Base-by-base conservation (phyloP, 2,888 invertebrate species). In the Gymnoscelis rufifasciata region DNA sequence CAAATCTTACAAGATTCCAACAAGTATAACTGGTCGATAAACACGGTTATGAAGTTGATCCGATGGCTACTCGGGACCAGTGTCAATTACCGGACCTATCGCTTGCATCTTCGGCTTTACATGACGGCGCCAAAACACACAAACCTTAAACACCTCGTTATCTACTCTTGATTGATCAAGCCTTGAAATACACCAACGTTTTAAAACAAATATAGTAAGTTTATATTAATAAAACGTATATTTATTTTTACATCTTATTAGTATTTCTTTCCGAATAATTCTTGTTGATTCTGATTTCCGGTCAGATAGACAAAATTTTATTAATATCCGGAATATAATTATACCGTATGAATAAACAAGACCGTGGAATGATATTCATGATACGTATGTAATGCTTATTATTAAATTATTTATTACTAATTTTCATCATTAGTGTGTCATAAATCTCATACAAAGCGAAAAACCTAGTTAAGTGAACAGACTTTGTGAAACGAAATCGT, bases 1-100 rank as follows among this genome's bases (percentile, higher is more conserved):
- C 62, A 76, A 78, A 75, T 79, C 77, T 72, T 76, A 75, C 78
- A 72, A 78, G 74, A 79, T 71, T 74, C 70, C 62, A 66, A 64
- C 66, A 62, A 62, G 71, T 68, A 54, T 57, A 69, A 71, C 73
- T 64, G 51, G 70, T 67, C 60, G 60, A 71, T 73, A 72, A 77
- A 76, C 72, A 72, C 67, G 51, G 71, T 72, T 72, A 74, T 71
- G 71, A 71, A 65, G 68, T 68, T 54, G 59, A 60, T 59, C 15
- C 35, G 33, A 23, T 12, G 51, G 63, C 63, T 62, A 60, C 64
- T 59, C 56, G 64, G 33, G 36, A 28, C 40, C 37, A 15, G 56
- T 59, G 64, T 71, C 70, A 68, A 78, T 72, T 75, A 75, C 56
- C 60, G 57, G 63, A 59, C 60, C 62, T 68, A 65, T 69, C 64